Percentiles rank a stretch among this genome's conserved stretches.
Conservation (phyloP, 1,140 invertebrate genomes). For the Notospermus geniculatus region DNA sequence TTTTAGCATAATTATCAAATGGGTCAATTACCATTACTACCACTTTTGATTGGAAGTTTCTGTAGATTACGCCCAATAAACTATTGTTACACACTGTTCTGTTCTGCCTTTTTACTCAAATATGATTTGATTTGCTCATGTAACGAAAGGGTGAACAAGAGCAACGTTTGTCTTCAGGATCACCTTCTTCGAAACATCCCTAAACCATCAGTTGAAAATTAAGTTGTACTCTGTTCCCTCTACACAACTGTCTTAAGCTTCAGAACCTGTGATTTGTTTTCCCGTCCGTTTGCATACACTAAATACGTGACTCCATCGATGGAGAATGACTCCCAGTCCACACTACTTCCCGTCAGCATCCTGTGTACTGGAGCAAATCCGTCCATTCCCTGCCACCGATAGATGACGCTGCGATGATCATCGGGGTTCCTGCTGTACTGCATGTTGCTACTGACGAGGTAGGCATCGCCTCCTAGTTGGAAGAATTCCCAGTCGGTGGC, state of each 20-base stretch:
- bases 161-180: too few relatives aligned
- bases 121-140: too few relatives aligned
- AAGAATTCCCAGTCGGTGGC: conserved; percentile 52
- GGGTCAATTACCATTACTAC: too few relatives aligned
- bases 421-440: too few relatives aligned
- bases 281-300: conserved; percentile 45
- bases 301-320: conserved; percentile 37
- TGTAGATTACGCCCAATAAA: too few relatives aligned
- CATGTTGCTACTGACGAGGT: conserved; percentile 16
- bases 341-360: conserved; percentile 39
- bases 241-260: conserved; percentile 35
- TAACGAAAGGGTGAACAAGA: too few relatives aligned
- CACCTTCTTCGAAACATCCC: too few relatives aligned
- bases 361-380: conserved; percentile 48
- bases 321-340: conserved; percentile 48
- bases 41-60: too few relatives aligned
- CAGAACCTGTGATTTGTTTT: conserved; percentile 38
- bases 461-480: conserved; percentile 35
- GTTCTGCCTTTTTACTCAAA: too few relatives aligned
- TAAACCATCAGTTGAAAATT: not conserved
- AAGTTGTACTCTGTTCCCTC: not conserved
- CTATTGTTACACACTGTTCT: too few relatives aligned
- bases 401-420: conserved; percentile 38
- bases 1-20: too few relatives aligned
- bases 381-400: conserved; percentile 51